Base-by-base conservation (phyloP, 2,888 invertebrate species). In the Campoletis raptor region DNA sequence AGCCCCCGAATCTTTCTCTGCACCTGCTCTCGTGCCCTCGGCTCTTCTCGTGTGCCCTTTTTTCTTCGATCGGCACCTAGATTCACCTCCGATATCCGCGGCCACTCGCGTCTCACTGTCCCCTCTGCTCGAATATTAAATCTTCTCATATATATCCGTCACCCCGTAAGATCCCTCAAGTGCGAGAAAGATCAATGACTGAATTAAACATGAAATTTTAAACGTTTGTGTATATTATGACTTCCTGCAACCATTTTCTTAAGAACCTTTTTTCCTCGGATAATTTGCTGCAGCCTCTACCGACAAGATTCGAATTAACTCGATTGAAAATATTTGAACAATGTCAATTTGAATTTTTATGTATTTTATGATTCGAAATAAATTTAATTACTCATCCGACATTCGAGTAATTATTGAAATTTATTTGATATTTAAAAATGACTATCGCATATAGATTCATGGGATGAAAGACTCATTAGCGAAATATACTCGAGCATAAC, bases 71-170 rank as follows among this genome's bases (percentile, higher is more conserved):
- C 78, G 66, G 64, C 61, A 70, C 88, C 86, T 90, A 91, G 92
- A 92, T 93, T 93, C 92, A 90, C 89, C 90, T 87, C 85, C 90
- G 91, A 92, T 91, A 91, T 90, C 89, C 87, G 76, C 87, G 76
- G 76, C 79, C 70, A 80, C 85, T 76, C 82, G 81, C 48, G 72
- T 69, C 64, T 69, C 77, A 67, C 76, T 83, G 77, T 61, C 85
- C 83, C 57, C 80, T 84, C 73, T 57, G 70, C 54, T 30, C 78
- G 64, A 45, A 73, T 57, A 12, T 37, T 7, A 73, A 69, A 79
- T 36, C 74, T 30, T 30, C 45, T 48, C n/a, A n/a, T 69, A 69
- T 69, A 42, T 45, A 30, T 30, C 30, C 30, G 30, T 24, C 74
- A 76, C 66, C 45, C 78, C 40, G 24, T 67, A 30, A 77, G 66